A percentile compares a stretch with the other conserved stretches of the same genome.
Conservation (phyloP, 2,888 invertebrate genomes). For the Eupithecia abbreviata region DNA sequence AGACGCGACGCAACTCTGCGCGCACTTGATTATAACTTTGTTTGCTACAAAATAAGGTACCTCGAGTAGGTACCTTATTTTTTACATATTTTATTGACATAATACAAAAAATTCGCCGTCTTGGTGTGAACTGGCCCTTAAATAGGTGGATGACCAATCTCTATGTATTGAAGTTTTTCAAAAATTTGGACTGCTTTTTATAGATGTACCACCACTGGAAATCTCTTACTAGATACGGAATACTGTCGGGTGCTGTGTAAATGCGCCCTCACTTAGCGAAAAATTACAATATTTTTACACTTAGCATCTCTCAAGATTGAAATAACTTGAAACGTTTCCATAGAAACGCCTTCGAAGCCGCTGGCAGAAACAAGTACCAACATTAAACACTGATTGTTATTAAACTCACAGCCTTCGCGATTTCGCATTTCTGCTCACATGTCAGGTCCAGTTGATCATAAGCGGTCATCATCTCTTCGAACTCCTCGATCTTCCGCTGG, state of each 20-base stretch:
- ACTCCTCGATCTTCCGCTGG: constrained; percentile 74
- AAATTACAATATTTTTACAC: neutral
- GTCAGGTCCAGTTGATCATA: constrained; percentile 76
- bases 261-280: neutral
- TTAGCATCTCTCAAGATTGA: neutral
- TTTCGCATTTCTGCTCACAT: constrained; percentile 74
- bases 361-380: neutral
- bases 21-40: too few relatives aligned
- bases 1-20: too few relatives aligned
- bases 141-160: neutral
- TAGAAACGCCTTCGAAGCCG: neutral
- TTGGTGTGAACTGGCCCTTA: neutral
- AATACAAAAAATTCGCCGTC: too few relatives aligned
- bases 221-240: too few relatives aligned
- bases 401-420: constrained; percentile 72
- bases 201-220: too few relatives aligned
- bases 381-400: neutral
- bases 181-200: neutral
- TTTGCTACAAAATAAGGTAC: too few relatives aligned
- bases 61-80: too few relatives aligned
- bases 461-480: constrained; percentile 72
- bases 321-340: neutral
- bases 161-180: neutral
- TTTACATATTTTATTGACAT: too few relatives aligned
- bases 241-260: too few relatives aligned